A percentile compares a stretch with the other conserved stretches of the same genome.
Evolutionary conservation across 2,888 invertebrate genomes (phyloP).

Genomic region (Byasa hedistus): DNA sequence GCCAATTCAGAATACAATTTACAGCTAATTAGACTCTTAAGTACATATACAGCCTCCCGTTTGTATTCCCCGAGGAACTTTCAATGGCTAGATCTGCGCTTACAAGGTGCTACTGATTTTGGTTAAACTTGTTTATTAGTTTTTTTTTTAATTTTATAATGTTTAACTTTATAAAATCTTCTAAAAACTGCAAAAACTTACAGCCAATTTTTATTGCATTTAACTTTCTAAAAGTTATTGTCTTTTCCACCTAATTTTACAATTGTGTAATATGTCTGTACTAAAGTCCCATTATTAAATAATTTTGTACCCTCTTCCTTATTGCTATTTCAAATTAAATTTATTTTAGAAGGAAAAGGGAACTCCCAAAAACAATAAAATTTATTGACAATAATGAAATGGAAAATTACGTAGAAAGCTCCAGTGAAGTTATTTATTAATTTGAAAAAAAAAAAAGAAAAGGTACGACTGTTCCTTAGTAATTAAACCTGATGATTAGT

Average conservation of each 20-base stretch:
- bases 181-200: too few relatives aligned
- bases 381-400: not conserved
- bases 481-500: slow-evolving; percentile 7
- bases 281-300: too few relatives aligned
- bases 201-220: too few relatives aligned
- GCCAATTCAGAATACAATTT: slow-evolving; percentile 72
- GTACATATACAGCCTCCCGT: slow-evolving; percentile 49
- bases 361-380: not conserved
- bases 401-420: not conserved
- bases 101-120: slow-evolving; percentile 7
- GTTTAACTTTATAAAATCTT: not conserved
- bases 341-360: not conserved
- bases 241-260: too few relatives aligned
- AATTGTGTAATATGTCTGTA: too few relatives aligned
- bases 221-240: too few relatives aligned
- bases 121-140: not conserved
- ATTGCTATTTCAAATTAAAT: not conserved
- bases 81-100: slow-evolving; percentile 8
- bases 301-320: too few relatives aligned
- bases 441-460: not conserved
- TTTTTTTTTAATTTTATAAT: not conserved
- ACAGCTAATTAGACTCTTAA: slow-evolving; percentile 74
- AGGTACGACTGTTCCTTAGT: not conserved
- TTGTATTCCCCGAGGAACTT: slow-evolving; percentile 50
- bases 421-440: not conserved